Evolutionary conservation across 2,888 invertebrate genomes (phyloP).

Genomic region (Craniophora ligustri): DNA sequence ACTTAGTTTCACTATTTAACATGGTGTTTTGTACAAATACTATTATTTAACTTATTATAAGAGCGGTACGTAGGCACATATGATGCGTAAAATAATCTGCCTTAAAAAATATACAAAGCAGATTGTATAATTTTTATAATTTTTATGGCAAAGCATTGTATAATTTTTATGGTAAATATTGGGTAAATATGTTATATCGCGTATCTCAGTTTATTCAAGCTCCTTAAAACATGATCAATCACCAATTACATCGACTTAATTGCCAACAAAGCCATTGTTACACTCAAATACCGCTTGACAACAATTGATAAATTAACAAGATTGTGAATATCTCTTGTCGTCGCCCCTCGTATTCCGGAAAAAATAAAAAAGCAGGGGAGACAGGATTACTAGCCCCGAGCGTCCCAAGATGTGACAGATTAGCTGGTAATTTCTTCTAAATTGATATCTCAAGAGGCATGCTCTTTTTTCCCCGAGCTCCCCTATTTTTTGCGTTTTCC

Average conservation of each 20-base stretch:
- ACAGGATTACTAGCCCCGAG: constrained; percentile 77
- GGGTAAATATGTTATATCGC: no score
- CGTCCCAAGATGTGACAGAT: constrained; percentile 86
- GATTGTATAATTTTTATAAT: no score
- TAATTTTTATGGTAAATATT: no score
- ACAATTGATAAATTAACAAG: constrained; percentile 84
- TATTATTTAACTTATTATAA: no score
- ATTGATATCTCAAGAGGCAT: constrained; percentile 85
- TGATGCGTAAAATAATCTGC: no score
- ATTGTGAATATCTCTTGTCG: constrained; percentile 71
- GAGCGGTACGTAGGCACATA: no score
- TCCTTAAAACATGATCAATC: constrained; percentile 33
- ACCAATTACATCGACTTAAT: constrained; percentile 35
- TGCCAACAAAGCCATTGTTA: constrained; percentile 52
- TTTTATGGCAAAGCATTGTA: no score
- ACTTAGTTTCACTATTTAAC: no score
- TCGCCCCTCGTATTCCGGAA: constrained; percentile 62
- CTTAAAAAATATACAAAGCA: no score
- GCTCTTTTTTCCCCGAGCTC: constrained; percentile 61
- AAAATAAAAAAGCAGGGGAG: constrained; percentile 74
- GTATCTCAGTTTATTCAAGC: background rate
- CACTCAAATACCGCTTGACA: constrained; percentile 71
- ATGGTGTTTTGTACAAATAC: no score
- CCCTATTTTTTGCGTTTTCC: constrained; percentile 57
- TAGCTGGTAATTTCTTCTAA: constrained; percentile 85